Percentiles rank a stretch among this genome's conserved stretches.
These are phyloP conservation scores for Clupea harengus DNA, from an alignment of 2,113 vertebrate species.

Conservation along the genomic window DNA sequence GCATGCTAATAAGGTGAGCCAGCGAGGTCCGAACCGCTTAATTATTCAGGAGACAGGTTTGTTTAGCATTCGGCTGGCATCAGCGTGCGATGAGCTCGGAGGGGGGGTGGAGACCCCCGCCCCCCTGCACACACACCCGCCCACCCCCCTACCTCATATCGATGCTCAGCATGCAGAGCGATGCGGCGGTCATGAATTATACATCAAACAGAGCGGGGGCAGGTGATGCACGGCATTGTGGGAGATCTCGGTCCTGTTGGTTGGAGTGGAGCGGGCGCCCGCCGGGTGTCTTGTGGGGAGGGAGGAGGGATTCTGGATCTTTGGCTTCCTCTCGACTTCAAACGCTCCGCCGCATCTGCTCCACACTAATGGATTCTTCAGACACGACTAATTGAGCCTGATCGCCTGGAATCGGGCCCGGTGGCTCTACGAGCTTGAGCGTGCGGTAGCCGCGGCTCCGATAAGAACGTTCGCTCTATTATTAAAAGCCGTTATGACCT, in stretches of 20 bases:
- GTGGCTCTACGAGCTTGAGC: neutral
- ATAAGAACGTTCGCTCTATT: neutral
- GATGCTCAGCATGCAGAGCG: constrained; percentile 27
- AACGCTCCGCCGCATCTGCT: constrained; percentile 1
- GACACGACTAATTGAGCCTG: constrained; percentile 15
- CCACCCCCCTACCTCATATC: neutral
- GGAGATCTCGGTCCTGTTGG: neutral
- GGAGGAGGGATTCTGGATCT: neutral
- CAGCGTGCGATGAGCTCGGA: constrained; percentile 16
- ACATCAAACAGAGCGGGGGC: constrained; percentile 33
- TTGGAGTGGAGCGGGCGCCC: neutral
- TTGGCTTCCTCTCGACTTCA: constrained; percentile 13
- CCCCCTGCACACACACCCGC: neutral
- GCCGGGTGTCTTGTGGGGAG: neutral
- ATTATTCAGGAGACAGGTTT: constrained; percentile 56
- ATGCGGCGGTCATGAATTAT: constrained; percentile 27
- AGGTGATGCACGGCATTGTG: constrained; percentile 40
- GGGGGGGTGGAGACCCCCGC: neutral
- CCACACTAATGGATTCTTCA: constrained; percentile 13
- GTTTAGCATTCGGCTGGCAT: constrained; percentile 49
- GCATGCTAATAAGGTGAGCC: constrained; percentile 49
- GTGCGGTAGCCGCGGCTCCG: neutral
- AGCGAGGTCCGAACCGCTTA: constrained; percentile 46
- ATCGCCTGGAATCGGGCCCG: constrained; percentile 12
- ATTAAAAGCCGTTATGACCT: neutral